Percentiles rank a stretch among this genome's conserved stretches.
Evolutionary conservation across 2,113 vertebrate genomes (phyloP).

Genomic region (Oreocharis arfaki): DNA sequence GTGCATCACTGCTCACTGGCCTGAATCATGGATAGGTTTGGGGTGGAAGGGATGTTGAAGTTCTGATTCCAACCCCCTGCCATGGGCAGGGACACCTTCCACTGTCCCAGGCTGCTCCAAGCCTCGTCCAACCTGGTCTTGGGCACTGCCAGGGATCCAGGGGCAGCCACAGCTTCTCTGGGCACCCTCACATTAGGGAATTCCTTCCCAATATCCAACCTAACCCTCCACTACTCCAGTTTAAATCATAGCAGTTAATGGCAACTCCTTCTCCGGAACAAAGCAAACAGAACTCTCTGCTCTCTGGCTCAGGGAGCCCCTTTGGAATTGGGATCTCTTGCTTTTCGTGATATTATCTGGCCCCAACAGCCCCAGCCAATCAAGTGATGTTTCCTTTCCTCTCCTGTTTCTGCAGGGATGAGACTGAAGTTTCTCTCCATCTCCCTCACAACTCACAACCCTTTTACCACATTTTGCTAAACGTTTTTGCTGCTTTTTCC

Average conservation of each 20-base stretch:
- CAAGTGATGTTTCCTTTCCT: neutral
- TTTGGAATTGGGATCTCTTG: neutral
- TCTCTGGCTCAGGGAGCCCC: neutral
- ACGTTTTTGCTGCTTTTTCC: neutral
- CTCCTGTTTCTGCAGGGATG: neutral
- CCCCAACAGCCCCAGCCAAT: neutral
- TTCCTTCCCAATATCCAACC: neutral
- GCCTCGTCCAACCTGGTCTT: accelerated
- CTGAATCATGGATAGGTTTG: too few relatives aligned
- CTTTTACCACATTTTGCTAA: neutral
- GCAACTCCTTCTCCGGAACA: neutral
- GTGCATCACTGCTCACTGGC: too few relatives aligned
- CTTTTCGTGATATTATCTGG: neutral
- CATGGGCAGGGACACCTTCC: neutral
- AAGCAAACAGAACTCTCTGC: neutral
- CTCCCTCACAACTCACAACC: neutral
- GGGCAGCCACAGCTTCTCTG: neutral
- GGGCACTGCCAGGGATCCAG: neutral
- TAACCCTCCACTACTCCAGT: neutral
- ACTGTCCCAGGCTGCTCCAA: neutral
- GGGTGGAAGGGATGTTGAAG: neutral
- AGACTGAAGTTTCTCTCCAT: neutral
- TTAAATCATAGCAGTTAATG: neutral
- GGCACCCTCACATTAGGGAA: neutral
- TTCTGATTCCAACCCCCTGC: neutral